A percentile compares a stretch with the other conserved stretches of the same genome.
Conservation (phyloP, 1,140 invertebrate genomes). For the Drosophila ercepeae region DNA sequence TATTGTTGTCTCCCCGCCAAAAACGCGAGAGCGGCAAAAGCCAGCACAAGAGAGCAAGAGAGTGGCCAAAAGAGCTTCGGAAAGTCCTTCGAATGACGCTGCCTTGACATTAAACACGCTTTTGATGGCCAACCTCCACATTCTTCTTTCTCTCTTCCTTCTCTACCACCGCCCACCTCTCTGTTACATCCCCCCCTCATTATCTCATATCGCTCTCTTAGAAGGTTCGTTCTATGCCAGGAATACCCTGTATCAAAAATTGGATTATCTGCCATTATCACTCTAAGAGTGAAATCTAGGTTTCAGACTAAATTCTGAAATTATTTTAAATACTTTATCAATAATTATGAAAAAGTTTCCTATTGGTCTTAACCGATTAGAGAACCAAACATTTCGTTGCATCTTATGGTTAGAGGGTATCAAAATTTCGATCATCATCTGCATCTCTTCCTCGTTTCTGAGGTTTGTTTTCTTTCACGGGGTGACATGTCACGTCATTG, state of each 20-base stretch:
- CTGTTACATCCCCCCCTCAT: conserved; percentile 7
- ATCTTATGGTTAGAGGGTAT: too few species aligned
- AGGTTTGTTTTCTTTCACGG: conserved; percentile 2
- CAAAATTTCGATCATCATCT: background rate
- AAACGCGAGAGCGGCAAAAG: background rate
- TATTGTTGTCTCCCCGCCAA: background rate
- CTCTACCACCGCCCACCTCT: background rate
- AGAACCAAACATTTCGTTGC: too few species aligned
- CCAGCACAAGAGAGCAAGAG: background rate
- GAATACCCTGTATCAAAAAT: background rate
- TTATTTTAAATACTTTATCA: too few species aligned
- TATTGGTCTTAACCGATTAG: too few species aligned
- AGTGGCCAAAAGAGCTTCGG: conserved; percentile 24
- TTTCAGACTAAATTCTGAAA: too few species aligned
- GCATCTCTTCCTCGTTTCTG: background rate
- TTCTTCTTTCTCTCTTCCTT: background rate
- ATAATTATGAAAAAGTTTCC: too few species aligned
- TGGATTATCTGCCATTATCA: conserved; percentile 1
- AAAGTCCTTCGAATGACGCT: conserved; percentile 32
- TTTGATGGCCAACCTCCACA: conserved; percentile 2
- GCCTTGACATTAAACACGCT: conserved; percentile 53
- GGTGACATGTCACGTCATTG: conserved; percentile 24
- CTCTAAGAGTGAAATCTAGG: background rate
- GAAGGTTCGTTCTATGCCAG: too few species aligned
- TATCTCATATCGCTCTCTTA: background rate